phyloP scores from a whole-genome alignment of 2,797 vertebrate genomes.

The Tachyglossus aculeatus region DNA sequence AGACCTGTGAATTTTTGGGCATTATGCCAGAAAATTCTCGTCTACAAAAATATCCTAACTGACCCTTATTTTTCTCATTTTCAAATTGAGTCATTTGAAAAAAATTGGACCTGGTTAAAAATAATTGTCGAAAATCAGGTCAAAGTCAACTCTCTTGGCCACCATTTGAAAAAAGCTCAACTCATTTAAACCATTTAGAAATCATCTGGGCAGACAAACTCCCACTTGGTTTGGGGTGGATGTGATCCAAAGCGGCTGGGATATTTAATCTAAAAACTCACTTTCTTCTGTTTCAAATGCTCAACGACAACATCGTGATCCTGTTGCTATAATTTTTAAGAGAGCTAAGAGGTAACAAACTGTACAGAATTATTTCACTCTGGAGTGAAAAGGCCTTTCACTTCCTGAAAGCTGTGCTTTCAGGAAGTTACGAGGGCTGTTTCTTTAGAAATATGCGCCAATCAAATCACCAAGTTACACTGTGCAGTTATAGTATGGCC shows the following conservation, averaged over 20 bases:
- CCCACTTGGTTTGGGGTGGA: conserved; percentile 69
- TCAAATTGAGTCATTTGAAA: conserved; percentile 34
- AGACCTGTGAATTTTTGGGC: too few relatives aligned
- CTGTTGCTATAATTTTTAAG: conserved; percentile 67
- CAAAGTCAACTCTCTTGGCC: conserved; percentile 50
- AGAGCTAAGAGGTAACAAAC: conserved; percentile 54
- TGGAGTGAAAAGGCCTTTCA: conserved; percentile 41
- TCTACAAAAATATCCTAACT: conserved; percentile 21
- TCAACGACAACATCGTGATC: conserved; percentile 57
- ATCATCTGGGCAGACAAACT: conserved; percentile 56
- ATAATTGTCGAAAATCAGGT: conserved; percentile 42
- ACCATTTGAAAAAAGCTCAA: conserved; percentile 51
- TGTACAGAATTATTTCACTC: conserved; percentile 61
- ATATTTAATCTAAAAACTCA: conserved; percentile 64
- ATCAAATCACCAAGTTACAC: conserved; percentile 33
- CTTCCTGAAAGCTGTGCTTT: conserved; percentile 35
- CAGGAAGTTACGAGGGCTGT: conserved; percentile 33
- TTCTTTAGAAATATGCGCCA: conserved; percentile 51
- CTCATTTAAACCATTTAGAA: conserved; percentile 58
- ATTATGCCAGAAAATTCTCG: too few relatives aligned
- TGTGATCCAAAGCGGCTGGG: conserved; percentile 60
- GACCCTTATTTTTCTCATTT: conserved; percentile 27
- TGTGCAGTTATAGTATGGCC: conserved; percentile 14
- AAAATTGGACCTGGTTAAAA: conserved; percentile 36
- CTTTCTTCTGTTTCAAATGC: conserved; percentile 62